Conservation (phyloP, 2,888 invertebrate genomes). For the Amphiduros pacificus region DNA sequence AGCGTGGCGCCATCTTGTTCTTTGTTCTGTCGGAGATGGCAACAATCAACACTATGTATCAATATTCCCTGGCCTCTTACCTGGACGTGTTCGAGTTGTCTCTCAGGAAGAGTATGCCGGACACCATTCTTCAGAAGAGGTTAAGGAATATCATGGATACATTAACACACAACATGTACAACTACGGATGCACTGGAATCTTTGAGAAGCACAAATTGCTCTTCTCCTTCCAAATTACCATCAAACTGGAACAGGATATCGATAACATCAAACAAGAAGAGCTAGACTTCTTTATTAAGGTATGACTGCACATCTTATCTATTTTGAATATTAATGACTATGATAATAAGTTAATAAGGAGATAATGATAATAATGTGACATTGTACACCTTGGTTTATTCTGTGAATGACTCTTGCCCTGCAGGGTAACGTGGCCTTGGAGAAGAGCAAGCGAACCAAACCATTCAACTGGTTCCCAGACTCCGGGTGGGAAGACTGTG, state of each 20-base stretch:
- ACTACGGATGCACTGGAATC: conserved; percentile 89
- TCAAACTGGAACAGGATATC: conserved; percentile 76
- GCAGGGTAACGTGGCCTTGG: conserved; percentile 70
- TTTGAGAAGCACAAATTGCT: conserved; percentile 89
- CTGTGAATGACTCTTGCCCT: no score
- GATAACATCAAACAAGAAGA: conserved; percentile 70
- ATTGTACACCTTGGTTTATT: no score
- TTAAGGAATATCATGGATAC: conserved; percentile 80
- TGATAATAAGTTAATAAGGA: no score
- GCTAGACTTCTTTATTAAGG: conserved; percentile 91
- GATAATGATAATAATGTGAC: no score
- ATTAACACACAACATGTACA: conserved; percentile 84
- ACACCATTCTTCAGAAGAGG: conserved; percentile 74
- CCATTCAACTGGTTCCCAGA: conserved; percentile 75
- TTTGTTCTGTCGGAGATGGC: conserved; percentile 91
- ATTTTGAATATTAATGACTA: no score
- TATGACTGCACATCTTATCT: no score
- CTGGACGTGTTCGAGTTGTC: conserved; percentile 82
- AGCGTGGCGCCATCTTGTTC: conserved; percentile 84
- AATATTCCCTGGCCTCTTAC: conserved; percentile 84
- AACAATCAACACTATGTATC: conserved; percentile 86
- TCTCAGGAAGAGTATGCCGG: conserved; percentile 79
- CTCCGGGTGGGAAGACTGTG: conserved; percentile 82
- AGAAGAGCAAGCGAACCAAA: conserved; percentile 70
- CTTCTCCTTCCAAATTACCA: conserved; percentile 88